A percentile compares a stretch with the other conserved stretches of the same genome.
Evolutionary conservation across 30 jellyfish, hydroid and myxozoan genomes (phyloP).

Genomic region (Phacellophora camtschatica): DNA sequence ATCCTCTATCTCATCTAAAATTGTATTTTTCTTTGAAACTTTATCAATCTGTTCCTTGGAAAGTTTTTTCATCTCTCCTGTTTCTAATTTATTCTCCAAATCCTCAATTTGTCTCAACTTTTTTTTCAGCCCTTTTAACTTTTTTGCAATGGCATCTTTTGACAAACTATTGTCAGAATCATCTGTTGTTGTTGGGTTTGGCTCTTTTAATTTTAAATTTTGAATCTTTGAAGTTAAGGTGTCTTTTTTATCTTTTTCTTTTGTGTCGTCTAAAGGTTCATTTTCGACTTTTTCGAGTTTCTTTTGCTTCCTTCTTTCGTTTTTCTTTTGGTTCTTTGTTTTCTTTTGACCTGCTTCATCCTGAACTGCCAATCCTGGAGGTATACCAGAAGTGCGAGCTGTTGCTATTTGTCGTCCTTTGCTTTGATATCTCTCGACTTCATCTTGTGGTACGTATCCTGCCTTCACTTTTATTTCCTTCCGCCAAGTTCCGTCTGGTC

Average conservation of each 20-base stretch:
- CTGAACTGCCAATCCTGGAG: slow-evolving; percentile 83
- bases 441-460: slow-evolving; percentile 99
- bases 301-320: slow-evolving; percentile 76
- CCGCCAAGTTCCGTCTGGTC: slow-evolving; percentile 99
- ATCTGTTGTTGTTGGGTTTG: not conserved
- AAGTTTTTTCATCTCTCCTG: slow-evolving; percentile 72
- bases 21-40: slow-evolving; percentile 48
- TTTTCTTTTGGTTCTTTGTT: slow-evolving; percentile 90
- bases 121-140: slow-evolving; percentile 70
- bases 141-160: slow-evolving; percentile 47
- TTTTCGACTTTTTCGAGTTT: slow-evolving; percentile 26
- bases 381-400: slow-evolving; percentile 49
- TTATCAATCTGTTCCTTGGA: slow-evolving; percentile 85
- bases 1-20: slow-evolving; percentile 82
- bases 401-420: slow-evolving; percentile 66
- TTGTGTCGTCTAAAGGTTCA: not conserved
- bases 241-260: not conserved
- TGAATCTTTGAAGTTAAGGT: not conserved
- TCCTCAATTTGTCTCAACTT: slow-evolving; percentile 89
- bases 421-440: slow-evolving; percentile 89
- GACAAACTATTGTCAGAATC: not conserved
- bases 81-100: slow-evolving; percentile 51
- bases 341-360: slow-evolving; percentile 46
- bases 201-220: not conserved
- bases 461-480: slow-evolving; percentile 91